phyloP scores from a whole-genome alignment of 2,113 vertebrate genomes.

The Neolamprologus fasciatus region DNA sequence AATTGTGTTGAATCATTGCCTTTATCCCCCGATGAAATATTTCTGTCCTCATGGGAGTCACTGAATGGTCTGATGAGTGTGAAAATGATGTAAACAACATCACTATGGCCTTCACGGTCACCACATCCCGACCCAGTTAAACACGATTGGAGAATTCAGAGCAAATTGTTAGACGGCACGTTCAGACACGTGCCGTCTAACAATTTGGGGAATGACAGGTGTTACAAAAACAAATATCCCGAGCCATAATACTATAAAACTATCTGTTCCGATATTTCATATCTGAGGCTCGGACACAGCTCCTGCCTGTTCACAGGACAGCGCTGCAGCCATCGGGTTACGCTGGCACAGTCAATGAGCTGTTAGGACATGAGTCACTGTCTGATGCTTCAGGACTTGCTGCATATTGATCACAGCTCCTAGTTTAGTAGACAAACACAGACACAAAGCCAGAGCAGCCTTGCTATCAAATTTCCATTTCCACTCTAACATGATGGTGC shows the following conservation, averaged over 20 bases:
- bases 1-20: neutral
- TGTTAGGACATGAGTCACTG: neutral
- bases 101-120: fast-evolving
- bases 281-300: neutral
- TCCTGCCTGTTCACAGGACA: neutral
- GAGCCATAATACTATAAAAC: neutral
- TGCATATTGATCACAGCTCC: conserved; percentile 33
- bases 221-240: neutral
- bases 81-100: neutral
- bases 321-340: neutral
- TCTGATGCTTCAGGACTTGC: conserved; percentile 11
- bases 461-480: conserved; percentile 37
- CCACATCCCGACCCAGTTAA: neutral
- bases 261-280: neutral
- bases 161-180: neutral
- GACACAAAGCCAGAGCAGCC: conserved; percentile 8
- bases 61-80: neutral
- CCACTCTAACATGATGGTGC: conserved; percentile 25
- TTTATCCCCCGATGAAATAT: neutral
- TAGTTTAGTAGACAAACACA: conserved; percentile 18
- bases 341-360: neutral
- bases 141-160: neutral
- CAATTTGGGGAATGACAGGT: neutral
- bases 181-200: neutral
- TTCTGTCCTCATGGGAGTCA: neutral